Evolutionary conservation across 2,113 vertebrate species (phyloP).

Genomic region (Donacobius atricapilla): DNA sequence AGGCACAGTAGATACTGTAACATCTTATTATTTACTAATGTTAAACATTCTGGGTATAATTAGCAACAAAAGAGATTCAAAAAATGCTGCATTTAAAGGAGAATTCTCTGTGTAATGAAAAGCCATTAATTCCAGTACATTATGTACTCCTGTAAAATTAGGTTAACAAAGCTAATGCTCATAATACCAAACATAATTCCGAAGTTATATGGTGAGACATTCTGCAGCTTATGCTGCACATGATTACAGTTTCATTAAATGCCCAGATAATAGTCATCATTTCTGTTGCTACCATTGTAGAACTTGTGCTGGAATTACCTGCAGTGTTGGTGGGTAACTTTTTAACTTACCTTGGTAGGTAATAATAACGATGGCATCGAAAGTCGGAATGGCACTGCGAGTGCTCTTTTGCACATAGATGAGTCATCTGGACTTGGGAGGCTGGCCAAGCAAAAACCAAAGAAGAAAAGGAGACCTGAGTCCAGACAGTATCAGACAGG

Average conservation of each 20-base stretch:
- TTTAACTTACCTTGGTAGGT: conserved; percentile 70
- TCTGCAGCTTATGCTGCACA: neutral
- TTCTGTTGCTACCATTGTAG: neutral
- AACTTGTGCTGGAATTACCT: neutral
- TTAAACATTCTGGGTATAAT: neutral
- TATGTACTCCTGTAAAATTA: neutral
- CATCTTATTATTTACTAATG: neutral
- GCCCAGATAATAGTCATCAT: neutral
- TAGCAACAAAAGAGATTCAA: neutral
- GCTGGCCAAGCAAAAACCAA: conserved; percentile 88
- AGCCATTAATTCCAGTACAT: neutral
- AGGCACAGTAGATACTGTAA: neutral
- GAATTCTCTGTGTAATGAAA: neutral
- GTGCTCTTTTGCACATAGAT: conserved; percentile 94
- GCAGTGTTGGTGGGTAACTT: conserved; percentile 45
- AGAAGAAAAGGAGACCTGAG: conserved; percentile 89
- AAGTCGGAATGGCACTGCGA: conserved; percentile 93
- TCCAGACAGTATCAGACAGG: conserved; percentile 97
- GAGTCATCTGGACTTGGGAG: conserved; percentile 88
- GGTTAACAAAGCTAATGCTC: neutral
- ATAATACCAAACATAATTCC: neutral
- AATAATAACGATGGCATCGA: conserved; percentile 89
- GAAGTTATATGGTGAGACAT: neutral
- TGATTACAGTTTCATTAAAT: neutral
- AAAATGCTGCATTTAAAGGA: neutral